These are phyloP conservation scores for Redunca redunca DNA, from an alignment of 2,113 vertebrate genomes.

Conservation along the genomic window DNA sequence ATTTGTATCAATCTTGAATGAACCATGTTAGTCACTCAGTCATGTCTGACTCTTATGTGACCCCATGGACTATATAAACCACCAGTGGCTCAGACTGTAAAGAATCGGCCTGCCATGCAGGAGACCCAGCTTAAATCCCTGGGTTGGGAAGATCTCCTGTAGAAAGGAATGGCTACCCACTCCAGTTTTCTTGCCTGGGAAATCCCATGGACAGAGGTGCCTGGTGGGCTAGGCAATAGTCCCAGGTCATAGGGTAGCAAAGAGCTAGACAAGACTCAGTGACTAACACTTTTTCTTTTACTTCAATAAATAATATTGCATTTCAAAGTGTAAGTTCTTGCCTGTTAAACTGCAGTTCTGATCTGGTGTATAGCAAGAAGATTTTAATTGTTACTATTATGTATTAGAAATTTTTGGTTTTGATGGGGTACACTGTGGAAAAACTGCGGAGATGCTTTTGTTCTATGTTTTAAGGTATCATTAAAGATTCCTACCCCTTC, in stretches of 20 bases:
- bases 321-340: not conserved
- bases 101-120: not conserved
- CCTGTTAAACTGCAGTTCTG: not conserved
- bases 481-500: not conserved
- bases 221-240: not conserved
- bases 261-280: not conserved
- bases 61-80: not conserved
- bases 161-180: not conserved
- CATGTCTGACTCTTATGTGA: not conserved
- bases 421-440: not conserved
- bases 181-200: not conserved
- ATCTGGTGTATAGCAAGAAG: not conserved
- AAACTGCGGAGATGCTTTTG: slow-evolving; percentile 1
- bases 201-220: not conserved
- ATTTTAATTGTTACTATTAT: not conserved
- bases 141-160: not conserved
- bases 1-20: not conserved
- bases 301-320: not conserved
- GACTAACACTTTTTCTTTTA: not conserved
- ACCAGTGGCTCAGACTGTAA: not conserved
- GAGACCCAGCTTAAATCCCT: not conserved
- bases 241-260: not conserved
- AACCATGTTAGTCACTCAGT: not conserved
- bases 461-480: slow-evolving; percentile 23
- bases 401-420: not conserved